Base-by-base conservation (phyloP, 2,888 invertebrate species). In the Dysmachus trigonus region DNA sequence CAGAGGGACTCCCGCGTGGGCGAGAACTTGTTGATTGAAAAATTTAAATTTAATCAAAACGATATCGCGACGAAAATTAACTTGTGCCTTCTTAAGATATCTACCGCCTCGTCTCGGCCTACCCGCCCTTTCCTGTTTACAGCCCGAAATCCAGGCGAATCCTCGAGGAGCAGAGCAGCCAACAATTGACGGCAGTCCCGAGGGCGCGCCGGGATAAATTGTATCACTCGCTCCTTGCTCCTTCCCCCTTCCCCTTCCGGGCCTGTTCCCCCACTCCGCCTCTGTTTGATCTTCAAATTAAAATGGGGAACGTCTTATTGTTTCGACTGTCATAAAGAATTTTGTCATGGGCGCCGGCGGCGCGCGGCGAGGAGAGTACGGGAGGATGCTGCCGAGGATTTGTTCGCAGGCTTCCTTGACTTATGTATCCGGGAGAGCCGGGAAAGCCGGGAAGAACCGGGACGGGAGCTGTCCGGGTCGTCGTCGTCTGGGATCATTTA, bases 21-120 rank as follows among this genome's bases (percentile, higher is more conserved):
- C 18, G 83, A 73, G 77, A 83, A 87, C 87, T 87, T 87, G 87
- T 87, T 87, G 87, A 87, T 87, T 87, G 87, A 87, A 87, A 87
- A 87, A 87, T 87, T 87, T 86, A 87, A 87, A 87, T 87, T 87
- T 87, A 87, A 87, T 87, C 87, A 87, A 87, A 87, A 87, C 85
- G 85, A 87, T 87, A 87, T 87, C 87, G 87, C 86, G 87, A 87
- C 86, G 86, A 86, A 87, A 87, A 87, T 87, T 87, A 87, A 87
- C 87, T 87, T 85, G 85, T 31, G 76, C 84, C 86, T 35, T 8
- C 62, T 62, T 86, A 81, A 86, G 79, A 38, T 4, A 76, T 35
- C 35, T 30, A 13, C 13, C 27, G 41, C 62, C 2, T 7, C 7
- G 47, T n/a, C 62, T n/a, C n/a, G n/a, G n/a, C 62, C 47, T 13